Percentiles rank a stretch among this genome's conserved stretches.
Evolutionary conservation across 2,113 vertebrate genomes (phyloP).

Genomic region (Bujurquina vittata): DNA sequence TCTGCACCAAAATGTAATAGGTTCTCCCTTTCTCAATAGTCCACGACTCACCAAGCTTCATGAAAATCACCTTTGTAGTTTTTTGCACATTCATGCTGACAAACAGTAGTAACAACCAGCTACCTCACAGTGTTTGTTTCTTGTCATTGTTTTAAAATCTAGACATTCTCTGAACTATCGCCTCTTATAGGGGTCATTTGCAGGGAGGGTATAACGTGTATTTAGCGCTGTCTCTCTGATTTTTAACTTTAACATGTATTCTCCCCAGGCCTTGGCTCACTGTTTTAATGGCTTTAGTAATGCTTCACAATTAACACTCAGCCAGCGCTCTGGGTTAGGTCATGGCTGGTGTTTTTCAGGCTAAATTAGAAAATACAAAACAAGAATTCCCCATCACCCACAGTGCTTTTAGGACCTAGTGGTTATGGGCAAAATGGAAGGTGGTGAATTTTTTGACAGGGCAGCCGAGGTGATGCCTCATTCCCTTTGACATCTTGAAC

Average conservation of each 20-base stretch:
- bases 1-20: not conserved
- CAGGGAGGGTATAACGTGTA: slow-evolving; percentile 38
- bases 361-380: slow-evolving; percentile 73
- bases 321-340: slow-evolving; percentile 61
- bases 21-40: not conserved
- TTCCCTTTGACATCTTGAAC: slow-evolving; percentile 77
- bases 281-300: slow-evolving; percentile 76
- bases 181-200: slow-evolving; percentile 30
- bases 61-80: not conserved
- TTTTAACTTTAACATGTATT: slow-evolving; percentile 52
- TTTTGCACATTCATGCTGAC: not conserved
- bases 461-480: slow-evolving; percentile 75
- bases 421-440: slow-evolving; percentile 71
- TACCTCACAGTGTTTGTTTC: not conserved
- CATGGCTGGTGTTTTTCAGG: slow-evolving; percentile 68
- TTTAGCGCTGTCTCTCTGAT: slow-evolving; percentile 57
- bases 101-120: not conserved
- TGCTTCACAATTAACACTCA: slow-evolving; percentile 77
- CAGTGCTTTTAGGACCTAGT: slow-evolving; percentile 59
- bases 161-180: not conserved
- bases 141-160: slow-evolving; percentile 6
- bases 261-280: slow-evolving; percentile 67
- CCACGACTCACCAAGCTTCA: not conserved
- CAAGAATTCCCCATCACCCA: slow-evolving; percentile 64
- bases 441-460: slow-evolving; percentile 80